These are phyloP conservation scores for Eutrigla gurnardus DNA, from an alignment of 2,797 vertebrate genomes.

Conservation along the genomic window DNA sequence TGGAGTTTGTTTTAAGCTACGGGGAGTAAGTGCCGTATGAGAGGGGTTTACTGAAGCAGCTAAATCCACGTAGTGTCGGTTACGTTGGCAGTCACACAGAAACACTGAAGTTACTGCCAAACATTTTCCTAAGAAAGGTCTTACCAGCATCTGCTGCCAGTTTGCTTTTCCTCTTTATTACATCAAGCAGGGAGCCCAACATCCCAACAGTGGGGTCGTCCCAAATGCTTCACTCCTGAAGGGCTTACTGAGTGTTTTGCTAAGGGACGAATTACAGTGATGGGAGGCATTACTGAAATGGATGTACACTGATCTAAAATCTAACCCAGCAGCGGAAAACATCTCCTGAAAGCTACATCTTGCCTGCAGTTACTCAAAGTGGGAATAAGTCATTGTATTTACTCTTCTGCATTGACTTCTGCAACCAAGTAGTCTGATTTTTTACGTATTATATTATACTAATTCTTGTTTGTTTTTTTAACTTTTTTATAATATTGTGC, in stretches of 20 bases:
- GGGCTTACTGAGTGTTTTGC: constrained; percentile 29
- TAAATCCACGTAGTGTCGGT: constrained; percentile 36
- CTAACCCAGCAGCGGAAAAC: constrained; percentile 4
- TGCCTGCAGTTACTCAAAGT: constrained; percentile 16
- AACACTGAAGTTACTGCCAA: constrained; percentile 18
- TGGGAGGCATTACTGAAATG: constrained; percentile 25
- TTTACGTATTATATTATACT: neutral
- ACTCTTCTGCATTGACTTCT: neutral
- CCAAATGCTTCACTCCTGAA: constrained; percentile 24
- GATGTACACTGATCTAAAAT: constrained; percentile 20
- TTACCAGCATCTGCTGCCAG: constrained; percentile 22
- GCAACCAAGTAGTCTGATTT: neutral
- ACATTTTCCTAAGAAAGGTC: constrained; percentile 17
- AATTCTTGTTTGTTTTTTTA: too few relatives aligned
- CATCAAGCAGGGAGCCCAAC: constrained; percentile 18
- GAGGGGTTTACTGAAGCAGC: constrained; percentile 43
- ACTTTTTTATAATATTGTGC: neutral
- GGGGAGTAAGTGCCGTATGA: constrained; percentile 29
- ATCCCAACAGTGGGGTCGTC: constrained; percentile 18
- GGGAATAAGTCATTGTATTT: constrained; percentile 1
- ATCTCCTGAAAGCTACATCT: constrained; percentile 6
- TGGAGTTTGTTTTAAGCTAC: constrained; percentile 46
- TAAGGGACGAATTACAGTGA: constrained; percentile 22
- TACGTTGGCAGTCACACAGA: constrained; percentile 27
- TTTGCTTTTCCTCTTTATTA: constrained; percentile 8